Base-by-base conservation (phyloP, 1,140 invertebrate species). In the Colletes gigas region DNA sequence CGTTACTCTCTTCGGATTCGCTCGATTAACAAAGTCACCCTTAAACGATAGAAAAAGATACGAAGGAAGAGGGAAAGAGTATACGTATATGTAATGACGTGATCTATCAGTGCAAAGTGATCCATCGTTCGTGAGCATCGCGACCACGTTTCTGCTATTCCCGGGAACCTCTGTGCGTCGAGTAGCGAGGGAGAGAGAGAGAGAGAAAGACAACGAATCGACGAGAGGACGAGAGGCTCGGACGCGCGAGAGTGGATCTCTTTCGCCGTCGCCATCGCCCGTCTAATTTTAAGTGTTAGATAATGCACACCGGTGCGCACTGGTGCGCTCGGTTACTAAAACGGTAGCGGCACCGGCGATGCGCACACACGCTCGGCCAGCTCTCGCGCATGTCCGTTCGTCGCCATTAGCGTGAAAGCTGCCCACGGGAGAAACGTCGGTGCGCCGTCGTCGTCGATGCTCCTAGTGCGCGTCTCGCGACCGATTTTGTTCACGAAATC, bases 251-350 rank as follows among this genome's bases (percentile, higher is more conserved):
- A 77, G 77, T 30, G 52, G 14, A 30, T 55, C 57, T 75, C 78
- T 73, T 72, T 63, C 55, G 74, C 17, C 65, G 71, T 62, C 72
- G 83, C 68, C 81, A 74, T 86, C 82, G 88, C 73, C 77, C 84
- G 89, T 90, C 92, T 93, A 93, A 92, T 91, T 92, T 93, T 93
- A 93, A 92, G 90, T 93, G 92, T 93, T 93, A 93, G 92, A 93
- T 93, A 93, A 93, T 91, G 89, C 86, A 86, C 88, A 83, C 78
- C 84, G 87, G 89, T 88, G 88, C 88, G 87, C 78, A 84, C 85
- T 88, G 86, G 68, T 87, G 76, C 82, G 87, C 86, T 88, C 81
- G 78, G 90, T 89, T 89, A 92, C 91, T 93, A 92, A 92, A 92
- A 92, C 89, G 90, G 91, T 92, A 89, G n/a, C 83, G 68, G 87